A percentile compares a stretch with the other conserved stretches of the same genome.
Evolutionary conservation across 1,140 invertebrate genomes (phyloP).

Genomic region (Galleria mellonella): DNA sequence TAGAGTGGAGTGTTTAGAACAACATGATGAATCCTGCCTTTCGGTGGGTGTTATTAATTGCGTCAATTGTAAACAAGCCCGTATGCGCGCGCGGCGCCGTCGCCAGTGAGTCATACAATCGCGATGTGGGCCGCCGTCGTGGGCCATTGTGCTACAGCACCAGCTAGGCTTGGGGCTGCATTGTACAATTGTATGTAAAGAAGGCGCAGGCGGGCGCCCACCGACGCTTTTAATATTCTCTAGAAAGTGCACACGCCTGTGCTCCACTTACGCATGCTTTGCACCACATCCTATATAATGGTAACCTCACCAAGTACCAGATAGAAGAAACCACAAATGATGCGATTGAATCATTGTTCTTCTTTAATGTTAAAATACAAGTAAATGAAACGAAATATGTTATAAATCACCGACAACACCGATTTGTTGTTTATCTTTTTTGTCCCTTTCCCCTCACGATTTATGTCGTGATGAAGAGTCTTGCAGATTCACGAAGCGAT

Average conservation of each 20-base stretch:
- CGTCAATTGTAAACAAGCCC: constrained; percentile 64
- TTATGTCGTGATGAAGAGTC: constrained; percentile 39
- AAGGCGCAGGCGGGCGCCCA: constrained; percentile 46
- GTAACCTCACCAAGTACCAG: too few relatives aligned
- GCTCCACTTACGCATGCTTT: constrained; percentile 10
- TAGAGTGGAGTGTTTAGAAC: too few relatives aligned
- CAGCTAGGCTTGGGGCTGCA: constrained; percentile 16
- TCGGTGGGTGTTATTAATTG: constrained; percentile 54
- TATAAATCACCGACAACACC: constrained; percentile 3
- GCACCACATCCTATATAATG: background rate
- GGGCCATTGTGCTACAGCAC: constrained; percentile 37
- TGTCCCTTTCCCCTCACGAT: constrained; percentile 34
- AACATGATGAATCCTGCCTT: constrained; percentile 5
- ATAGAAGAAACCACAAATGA: too few relatives aligned
- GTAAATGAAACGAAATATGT: too few relatives aligned
- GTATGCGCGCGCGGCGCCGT: constrained; percentile 44
- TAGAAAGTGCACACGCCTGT: constrained; percentile 33
- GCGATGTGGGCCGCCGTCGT: constrained; percentile 43
- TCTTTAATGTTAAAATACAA: too few relatives aligned
- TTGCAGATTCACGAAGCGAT: constrained; percentile 60
- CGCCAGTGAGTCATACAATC: constrained; percentile 51
- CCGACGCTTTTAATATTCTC: constrained; percentile 27
- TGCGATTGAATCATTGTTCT: constrained; percentile 4
- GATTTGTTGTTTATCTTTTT: constrained; percentile 24
- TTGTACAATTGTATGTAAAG: constrained; percentile 66